phyloP scores from a whole-genome alignment of 1,140 invertebrate species.

The Drosophila funebris region DNA sequence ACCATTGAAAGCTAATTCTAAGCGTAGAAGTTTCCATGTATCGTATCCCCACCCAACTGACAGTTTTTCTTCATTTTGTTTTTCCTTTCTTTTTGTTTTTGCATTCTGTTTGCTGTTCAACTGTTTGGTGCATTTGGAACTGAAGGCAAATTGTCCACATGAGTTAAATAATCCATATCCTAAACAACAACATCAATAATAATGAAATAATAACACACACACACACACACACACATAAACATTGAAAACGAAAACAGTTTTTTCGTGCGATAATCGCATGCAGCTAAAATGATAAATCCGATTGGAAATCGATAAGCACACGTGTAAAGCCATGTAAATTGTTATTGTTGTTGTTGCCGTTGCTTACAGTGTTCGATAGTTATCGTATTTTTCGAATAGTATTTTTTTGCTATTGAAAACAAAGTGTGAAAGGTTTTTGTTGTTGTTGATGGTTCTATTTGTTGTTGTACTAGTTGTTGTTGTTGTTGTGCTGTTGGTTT shows the following conservation, averaged over 20 bases:
- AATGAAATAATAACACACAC: constrained; percentile 6
- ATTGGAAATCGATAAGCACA: constrained; percentile 50
- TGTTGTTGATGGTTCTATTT: constrained; percentile 46
- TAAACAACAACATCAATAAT: constrained; percentile 19
- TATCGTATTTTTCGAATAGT: constrained; percentile 44
- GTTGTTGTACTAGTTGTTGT: constrained; percentile 46
- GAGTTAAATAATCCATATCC: constrained; percentile 1
- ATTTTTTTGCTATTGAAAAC: constrained; percentile 19
- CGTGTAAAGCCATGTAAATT: constrained; percentile 54
- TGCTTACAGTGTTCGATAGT: constrained; percentile 74
- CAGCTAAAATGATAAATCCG: constrained; percentile 53
- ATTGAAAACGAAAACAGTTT: constrained; percentile 10
- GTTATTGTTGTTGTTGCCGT: constrained; percentile 32
- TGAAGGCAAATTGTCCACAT: constrained; percentile 19
- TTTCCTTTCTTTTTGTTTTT: background rate
- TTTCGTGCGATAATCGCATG: constrained; percentile 50
- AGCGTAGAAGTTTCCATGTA: constrained; percentile 16
- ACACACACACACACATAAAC: background rate
- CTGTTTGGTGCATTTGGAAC: constrained; percentile 44
- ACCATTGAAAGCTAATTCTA: background rate
- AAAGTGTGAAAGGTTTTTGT: constrained; percentile 64
- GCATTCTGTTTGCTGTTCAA: constrained; percentile 8
- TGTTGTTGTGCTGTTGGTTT: constrained; percentile 49
- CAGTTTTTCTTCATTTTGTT: background rate
- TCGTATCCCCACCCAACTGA: background rate